phyloP scores from a whole-genome alignment of 2,888 invertebrate species.

The Netelia melanura region DNA sequence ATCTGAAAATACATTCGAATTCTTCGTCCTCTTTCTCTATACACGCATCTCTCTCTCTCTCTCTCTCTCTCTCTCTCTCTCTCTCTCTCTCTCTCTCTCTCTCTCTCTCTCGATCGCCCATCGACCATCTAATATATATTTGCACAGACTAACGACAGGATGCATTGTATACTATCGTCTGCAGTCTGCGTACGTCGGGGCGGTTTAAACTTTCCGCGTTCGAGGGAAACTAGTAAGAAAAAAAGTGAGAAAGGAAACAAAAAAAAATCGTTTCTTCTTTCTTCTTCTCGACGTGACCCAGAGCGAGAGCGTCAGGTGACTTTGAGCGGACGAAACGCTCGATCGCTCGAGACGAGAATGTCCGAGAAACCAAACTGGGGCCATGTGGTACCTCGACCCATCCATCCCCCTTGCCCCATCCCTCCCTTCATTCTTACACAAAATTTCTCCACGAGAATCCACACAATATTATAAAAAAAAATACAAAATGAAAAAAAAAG shows the following conservation, averaged over 20 bases:
- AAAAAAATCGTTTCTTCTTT: slow-evolving; percentile 9
- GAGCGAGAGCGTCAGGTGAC: slow-evolving; percentile 51
- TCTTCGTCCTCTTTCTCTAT: slow-evolving; percentile 37
- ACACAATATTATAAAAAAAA: slow-evolving; percentile 1
- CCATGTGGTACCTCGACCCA: slow-evolving; percentile 45
- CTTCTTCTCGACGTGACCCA: slow-evolving; percentile 3
- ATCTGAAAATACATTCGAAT: slow-evolving; percentile 66
- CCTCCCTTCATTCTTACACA: not conserved
- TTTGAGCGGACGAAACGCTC: slow-evolving; percentile 31
- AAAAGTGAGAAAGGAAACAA: not conserved
- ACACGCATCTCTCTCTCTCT: not conserved
- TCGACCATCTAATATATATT: slow-evolving; percentile 54
- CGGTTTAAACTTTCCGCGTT: slow-evolving; percentile 43
- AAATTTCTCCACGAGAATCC: slow-evolving; percentile 31
- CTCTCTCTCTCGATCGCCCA: slow-evolving; percentile 2
- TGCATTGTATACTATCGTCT: slow-evolving; percentile 62
- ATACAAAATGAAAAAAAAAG: not conserved
- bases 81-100: not conserved
- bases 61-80: not conserved
- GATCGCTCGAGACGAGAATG: slow-evolving; percentile 20
- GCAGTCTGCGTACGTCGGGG: slow-evolving; percentile 57
- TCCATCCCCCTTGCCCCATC: not conserved
- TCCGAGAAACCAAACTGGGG: slow-evolving; percentile 19
- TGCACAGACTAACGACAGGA: slow-evolving; percentile 57
- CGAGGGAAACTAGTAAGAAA: not conserved